Evolutionary conservation across 2,888 invertebrate species (phyloP), one percentile per base, ranked within the genome.

Genomic region (Polietes domitor): DNA sequence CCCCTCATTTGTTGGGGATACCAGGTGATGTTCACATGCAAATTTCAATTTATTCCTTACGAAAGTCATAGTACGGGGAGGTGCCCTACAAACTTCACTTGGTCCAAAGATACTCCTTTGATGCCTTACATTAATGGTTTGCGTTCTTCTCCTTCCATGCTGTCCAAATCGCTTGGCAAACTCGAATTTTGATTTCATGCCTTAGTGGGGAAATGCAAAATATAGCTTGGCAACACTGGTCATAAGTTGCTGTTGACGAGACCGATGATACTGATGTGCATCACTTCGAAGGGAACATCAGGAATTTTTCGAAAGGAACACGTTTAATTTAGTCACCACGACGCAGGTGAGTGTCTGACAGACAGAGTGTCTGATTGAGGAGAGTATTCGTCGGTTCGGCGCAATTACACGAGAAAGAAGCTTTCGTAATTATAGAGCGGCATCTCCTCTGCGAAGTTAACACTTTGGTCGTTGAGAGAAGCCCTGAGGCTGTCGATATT

Each of bases 391-490:
- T 88, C 87, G 86, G 86, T 53, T 75, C 74, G 81, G 65, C 83
- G 89, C 91, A 92, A 92, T 92, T 92, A 91, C 89, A 78, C 55
- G 72, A 78, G 73, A 78, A 80, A 80, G 81, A 88, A 77, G 87
- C 89, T 87, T 87, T 87, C 88, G 89, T 92, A 92, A 92, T 92
- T 92, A 92, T 88, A 92, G 89, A 89, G 91, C 92, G 92, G 92
- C 90, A 86, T 87, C 82, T 86, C 87, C 87, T 89, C 89, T 86
- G 89, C 91, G 90, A 89, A 92, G 91, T 91, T 92, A 91, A 91
- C 92, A 92, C 92, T 92, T 92, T 91, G 90, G 91, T 88, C 85
- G 86, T 85, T 82, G 82, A 88, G 88, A 88, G 88, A 87, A 86
- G 86, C 89, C 89, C 89, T 85, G 86, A 88, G 89, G 90, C 83